Evolutionary conservation across 1,140 invertebrate species (phyloP).

Genomic region (Tribolium castaneum): DNA sequence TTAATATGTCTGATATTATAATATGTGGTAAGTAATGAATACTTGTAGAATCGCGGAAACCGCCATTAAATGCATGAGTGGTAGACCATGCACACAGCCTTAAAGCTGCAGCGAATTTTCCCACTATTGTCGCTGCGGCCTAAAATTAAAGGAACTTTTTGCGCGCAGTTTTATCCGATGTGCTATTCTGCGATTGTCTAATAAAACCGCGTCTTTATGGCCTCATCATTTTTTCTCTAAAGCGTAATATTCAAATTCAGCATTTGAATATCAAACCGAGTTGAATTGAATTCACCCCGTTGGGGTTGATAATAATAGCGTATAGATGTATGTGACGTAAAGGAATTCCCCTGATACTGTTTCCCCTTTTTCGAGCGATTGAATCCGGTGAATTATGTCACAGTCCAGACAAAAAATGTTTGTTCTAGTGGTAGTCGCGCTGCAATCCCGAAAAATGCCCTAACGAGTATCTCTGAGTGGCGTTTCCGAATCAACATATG

Average conservation of each 20-base stretch:
- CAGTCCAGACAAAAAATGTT: slow-evolving; percentile 12
- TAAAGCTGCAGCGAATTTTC: slow-evolving; percentile 40
- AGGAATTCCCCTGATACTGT: slow-evolving; percentile 16
- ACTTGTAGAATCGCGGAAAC: slow-evolving; percentile 33
- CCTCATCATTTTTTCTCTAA: slow-evolving; percentile 8
- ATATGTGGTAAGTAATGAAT: slow-evolving; percentile 13
- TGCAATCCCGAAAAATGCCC: background rate
- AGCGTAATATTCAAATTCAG: slow-evolving; percentile 21
- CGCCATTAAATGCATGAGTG: slow-evolving; percentile 42
- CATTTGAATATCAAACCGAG: slow-evolving; percentile 24
- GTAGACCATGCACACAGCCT: slow-evolving; percentile 33
- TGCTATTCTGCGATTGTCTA: slow-evolving; percentile 11
- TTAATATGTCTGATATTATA: background rate
- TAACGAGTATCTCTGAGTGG: slow-evolving; percentile 14
- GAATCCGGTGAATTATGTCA: slow-evolving; percentile 8
- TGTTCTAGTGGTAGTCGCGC: background rate
- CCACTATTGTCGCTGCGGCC: slow-evolving; percentile 24
- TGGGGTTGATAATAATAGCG: slow-evolving; percentile 28
- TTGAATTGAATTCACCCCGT: slow-evolving; percentile 30
- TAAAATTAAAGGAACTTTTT: slow-evolving; percentile 8
- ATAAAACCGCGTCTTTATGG: slow-evolving; percentile 12
- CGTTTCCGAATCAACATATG: slow-evolving; percentile 33
- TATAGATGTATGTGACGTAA: slow-evolving; percentile 27
- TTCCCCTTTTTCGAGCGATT: slow-evolving; percentile 5
- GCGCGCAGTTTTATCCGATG: background rate